Evolutionary conservation across 2,888 invertebrate species (phyloP).

Genomic region (Euplagia quadripunctaria): DNA sequence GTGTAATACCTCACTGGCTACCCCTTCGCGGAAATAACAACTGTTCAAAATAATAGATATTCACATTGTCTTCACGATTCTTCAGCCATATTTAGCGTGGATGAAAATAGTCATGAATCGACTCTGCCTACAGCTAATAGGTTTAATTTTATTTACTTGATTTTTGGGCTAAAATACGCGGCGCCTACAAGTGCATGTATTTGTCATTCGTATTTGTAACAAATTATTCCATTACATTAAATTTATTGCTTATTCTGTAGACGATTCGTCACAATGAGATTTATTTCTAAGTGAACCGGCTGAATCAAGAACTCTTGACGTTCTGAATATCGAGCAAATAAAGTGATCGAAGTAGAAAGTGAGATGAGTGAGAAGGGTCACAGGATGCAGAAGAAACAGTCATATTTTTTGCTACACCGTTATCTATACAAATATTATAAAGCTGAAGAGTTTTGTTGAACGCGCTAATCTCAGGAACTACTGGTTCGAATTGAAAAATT

Average conservation of each 20-base stretch:
- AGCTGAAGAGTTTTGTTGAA: too few relatives aligned
- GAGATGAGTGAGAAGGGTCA: neutral
- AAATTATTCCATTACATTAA: neutral
- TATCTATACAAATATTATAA: too few relatives aligned
- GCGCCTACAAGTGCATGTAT: conserved; percentile 25
- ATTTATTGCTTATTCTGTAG: neutral
- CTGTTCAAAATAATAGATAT: neutral
- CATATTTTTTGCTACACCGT: too few relatives aligned
- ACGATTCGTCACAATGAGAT: neutral
- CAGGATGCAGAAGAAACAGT: too few relatives aligned
- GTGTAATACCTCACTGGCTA: too few relatives aligned
- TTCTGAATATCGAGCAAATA: neutral
- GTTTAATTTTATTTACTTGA: conserved; percentile 27
- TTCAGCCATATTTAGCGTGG: conserved; percentile 1
- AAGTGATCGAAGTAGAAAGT: neutral
- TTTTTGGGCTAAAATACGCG: conserved; percentile 26
- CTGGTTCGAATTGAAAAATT: too few relatives aligned
- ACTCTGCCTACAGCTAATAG: conserved; percentile 28
- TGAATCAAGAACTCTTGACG: neutral
- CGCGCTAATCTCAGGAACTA: too few relatives aligned
- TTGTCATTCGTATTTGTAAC: conserved; percentile 14
- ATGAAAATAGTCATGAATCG: conserved; percentile 51
- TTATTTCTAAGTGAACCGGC: neutral
- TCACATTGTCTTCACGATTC: neutral
- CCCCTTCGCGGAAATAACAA: neutral